phyloP scores from a whole-genome alignment of 2,888 invertebrate species.

The Euplagia quadripunctaria region DNA sequence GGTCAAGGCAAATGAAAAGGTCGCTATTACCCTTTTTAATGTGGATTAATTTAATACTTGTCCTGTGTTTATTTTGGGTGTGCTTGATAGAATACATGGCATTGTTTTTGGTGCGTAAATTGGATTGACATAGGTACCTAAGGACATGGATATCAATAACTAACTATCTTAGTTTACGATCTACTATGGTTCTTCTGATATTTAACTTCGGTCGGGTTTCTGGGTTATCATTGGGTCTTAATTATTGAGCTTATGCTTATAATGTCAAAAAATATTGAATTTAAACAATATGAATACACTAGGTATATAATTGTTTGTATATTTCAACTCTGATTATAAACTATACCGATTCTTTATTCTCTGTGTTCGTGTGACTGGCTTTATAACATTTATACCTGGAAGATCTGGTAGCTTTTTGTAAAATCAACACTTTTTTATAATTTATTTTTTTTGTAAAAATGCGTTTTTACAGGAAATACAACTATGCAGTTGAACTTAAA shows the following conservation, averaged over 20 bases:
- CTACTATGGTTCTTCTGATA: not conserved
- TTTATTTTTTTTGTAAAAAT: too few relatives aligned
- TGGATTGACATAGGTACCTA: not conserved
- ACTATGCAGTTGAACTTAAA: too few relatives aligned
- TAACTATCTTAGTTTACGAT: not conserved
- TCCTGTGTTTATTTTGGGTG: not conserved
- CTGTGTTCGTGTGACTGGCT: not conserved
- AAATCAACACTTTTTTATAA: too few relatives aligned
- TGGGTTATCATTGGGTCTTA: not conserved
- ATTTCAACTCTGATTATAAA: not conserved
- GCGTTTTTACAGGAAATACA: too few relatives aligned
- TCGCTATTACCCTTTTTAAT: slow-evolving; percentile 24
- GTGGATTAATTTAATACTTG: slow-evolving; percentile 12
- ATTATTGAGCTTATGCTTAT: not conserved
- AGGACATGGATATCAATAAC: not conserved
- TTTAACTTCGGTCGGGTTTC: not conserved
- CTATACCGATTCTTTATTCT: not conserved
- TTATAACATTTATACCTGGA: not conserved
- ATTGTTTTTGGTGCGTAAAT: not conserved
- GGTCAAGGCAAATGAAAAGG: slow-evolving; percentile 43
- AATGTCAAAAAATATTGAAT: not conserved
- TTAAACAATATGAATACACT: not conserved
- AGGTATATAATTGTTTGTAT: too few relatives aligned
- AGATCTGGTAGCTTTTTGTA: not conserved
- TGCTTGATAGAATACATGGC: not conserved